These are phyloP conservation scores for Venusia cambrica DNA, from an alignment of 2,888 invertebrate genomes.

Conservation along the genomic window DNA sequence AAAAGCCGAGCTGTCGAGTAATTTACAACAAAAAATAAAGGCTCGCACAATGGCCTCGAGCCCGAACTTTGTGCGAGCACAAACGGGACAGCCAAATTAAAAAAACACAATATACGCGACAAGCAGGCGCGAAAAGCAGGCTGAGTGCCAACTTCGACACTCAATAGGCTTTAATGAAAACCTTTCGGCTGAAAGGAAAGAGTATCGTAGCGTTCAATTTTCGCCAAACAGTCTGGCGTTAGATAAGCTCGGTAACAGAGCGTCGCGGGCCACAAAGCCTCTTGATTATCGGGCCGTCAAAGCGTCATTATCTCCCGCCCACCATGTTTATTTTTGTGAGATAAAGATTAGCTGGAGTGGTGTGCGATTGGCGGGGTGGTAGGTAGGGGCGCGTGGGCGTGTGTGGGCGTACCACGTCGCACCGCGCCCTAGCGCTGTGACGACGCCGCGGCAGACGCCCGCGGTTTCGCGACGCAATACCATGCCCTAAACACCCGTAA, in stretches of 20 bases:
- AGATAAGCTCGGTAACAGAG: constrained; percentile 63
- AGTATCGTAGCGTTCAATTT: constrained; percentile 54
- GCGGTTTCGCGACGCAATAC: constrained; percentile 36
- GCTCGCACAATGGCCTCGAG: constrained; percentile 39
- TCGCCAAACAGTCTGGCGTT: constrained; percentile 64
- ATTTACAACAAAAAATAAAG: constrained; percentile 61
- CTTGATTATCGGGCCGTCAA: constrained; percentile 69
- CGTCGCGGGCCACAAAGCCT: constrained; percentile 71
- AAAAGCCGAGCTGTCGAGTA: constrained; percentile 46
- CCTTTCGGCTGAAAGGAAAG: constrained; percentile 41
- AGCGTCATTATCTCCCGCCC: constrained; percentile 76
- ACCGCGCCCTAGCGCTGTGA: constrained; percentile 35
- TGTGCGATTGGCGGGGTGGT: constrained; percentile 68
- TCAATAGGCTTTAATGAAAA: constrained; percentile 51
- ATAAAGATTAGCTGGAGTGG: constrained; percentile 78
- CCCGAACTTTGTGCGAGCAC: constrained; percentile 40
- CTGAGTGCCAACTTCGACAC: constrained; percentile 42
- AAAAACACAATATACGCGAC: constrained; percentile 59
- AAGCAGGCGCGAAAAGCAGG: constrained; percentile 43
- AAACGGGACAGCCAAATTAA: constrained; percentile 41
- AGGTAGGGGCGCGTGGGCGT: constrained; percentile 48
- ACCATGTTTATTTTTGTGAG: constrained; percentile 79
- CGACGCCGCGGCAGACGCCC: constrained; percentile 30
- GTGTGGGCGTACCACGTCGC: constrained; percentile 48
- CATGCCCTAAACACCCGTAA: constrained; percentile 54